Evolutionary conservation across 2,888 invertebrate species (phyloP).

Genomic region (Bellardia bayeri): DNA sequence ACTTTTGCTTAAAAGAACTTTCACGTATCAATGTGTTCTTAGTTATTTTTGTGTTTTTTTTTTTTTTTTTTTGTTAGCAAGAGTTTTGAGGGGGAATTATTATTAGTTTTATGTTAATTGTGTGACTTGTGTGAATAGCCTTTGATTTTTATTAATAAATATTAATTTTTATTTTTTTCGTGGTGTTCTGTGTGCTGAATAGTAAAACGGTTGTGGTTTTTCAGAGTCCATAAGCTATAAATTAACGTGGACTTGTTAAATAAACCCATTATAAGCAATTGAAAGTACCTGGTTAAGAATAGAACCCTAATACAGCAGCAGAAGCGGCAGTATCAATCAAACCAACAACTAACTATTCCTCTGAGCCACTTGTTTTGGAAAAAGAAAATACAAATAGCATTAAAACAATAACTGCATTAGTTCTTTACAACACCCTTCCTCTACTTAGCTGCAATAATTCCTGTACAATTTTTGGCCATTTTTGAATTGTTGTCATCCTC

Average conservation of each 20-base stretch:
- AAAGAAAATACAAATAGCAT: too few relatives aligned
- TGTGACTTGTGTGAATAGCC: not conserved
- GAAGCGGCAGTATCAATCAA: not conserved
- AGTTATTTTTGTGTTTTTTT: not conserved
- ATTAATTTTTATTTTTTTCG: not conserved
- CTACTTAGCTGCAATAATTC: constrained; percentile 21
- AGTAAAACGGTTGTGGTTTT: constrained; percentile 25
- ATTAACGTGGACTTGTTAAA: constrained; percentile 4
- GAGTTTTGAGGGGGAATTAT: too few relatives aligned
- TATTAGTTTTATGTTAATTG: not conserved
- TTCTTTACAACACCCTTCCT: not conserved
- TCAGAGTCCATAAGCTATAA: not conserved
- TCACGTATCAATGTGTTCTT: constrained; percentile 12
- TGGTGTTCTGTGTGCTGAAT: not conserved
- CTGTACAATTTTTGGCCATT: not conserved
- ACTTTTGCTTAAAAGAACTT: not conserved
- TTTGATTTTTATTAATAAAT: not conserved
- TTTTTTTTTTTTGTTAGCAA: too few relatives aligned
- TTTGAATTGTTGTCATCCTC: not conserved
- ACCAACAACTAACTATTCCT: constrained; percentile 18
- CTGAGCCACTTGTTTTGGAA: too few relatives aligned
- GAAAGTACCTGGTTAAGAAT: constrained; percentile 57
- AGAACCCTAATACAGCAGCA: not conserved
- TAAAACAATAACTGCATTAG: not conserved
- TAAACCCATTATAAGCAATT: constrained; percentile 53